phyloP scores from a whole-genome alignment of 2,797 vertebrate genomes.

The Pangasius macronema region DNA sequence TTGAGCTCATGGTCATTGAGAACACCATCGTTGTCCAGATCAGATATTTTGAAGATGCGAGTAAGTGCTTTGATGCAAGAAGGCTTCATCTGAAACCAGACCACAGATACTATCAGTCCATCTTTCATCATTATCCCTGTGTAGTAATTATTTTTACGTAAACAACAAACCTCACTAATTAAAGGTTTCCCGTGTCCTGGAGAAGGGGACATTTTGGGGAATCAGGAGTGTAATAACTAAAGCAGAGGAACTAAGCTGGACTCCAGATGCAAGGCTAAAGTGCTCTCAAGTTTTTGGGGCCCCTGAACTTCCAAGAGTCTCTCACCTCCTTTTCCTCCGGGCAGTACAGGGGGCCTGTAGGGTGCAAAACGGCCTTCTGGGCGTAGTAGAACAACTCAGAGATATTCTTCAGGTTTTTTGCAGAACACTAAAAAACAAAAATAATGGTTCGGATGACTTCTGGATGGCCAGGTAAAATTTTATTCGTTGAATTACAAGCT shows the following conservation, averaged over 20 bases:
- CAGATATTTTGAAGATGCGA: conserved; percentile 97
- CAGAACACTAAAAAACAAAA: conserved; percentile 83
- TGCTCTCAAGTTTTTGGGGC: not conserved
- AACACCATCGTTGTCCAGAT: conserved; percentile 96
- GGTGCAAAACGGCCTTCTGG: conserved; percentile 98
- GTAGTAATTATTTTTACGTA: not conserved
- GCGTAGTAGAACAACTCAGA: conserved; percentile 98
- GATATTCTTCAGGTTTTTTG: conserved; percentile 99
- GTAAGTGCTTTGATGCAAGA: conserved; percentile 94
- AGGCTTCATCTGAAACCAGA: conserved; percentile 84
- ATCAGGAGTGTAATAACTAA: not conserved
- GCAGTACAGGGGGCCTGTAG: conserved; percentile 95
- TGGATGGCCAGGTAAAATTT: not conserved
- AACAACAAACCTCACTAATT: not conserved
- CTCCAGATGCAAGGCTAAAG: not conserved
- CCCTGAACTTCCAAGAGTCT: not conserved
- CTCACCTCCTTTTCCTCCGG: conserved; percentile 96
- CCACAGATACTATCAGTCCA: not conserved
- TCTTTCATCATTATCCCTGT: not conserved
- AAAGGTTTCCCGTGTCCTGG: not conserved
- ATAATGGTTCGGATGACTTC: not conserved
- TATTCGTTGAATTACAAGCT: not conserved
- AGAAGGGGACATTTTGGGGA: not conserved
- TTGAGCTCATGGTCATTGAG: conserved; percentile 97
- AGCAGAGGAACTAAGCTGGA: not conserved